Conservation (phyloP, 2,797 vertebrate species). For the Arrhamphus sclerolepis region DNA sequence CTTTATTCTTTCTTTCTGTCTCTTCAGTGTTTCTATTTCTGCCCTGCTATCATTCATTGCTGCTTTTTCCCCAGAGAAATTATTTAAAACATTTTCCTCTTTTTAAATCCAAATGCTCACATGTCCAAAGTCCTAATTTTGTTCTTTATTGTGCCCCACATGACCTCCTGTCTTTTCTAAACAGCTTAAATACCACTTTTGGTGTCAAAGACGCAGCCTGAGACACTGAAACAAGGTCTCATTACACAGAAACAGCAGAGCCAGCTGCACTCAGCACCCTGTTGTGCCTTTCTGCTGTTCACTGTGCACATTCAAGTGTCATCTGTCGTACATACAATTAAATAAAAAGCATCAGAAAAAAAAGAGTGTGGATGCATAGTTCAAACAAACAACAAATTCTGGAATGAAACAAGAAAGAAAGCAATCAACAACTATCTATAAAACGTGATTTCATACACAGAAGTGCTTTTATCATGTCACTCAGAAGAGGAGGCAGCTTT, state of each 20-base stretch:
- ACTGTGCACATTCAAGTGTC: not conserved
- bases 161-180: constrained; percentile 33
- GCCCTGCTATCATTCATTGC: not conserved
- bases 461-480: too few species aligned
- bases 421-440: too few species aligned
- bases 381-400: too few species aligned
- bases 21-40: not conserved
- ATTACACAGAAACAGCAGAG: constrained; percentile 65
- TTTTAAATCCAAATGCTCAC: not conserved
- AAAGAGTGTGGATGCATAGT: too few species aligned
- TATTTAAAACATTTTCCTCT: not conserved
- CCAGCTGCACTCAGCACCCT: constrained; percentile 59
- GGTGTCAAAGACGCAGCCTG: constrained; percentile 70
- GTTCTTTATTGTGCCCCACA: constrained; percentile 23
- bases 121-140: constrained; percentile 2
- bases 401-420: too few species aligned
- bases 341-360: too few species aligned
- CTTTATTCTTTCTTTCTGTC: not conserved
- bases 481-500: too few species aligned
- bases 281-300: too few species aligned
- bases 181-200: constrained; percentile 70
- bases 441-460: too few species aligned
- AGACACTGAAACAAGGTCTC: constrained; percentile 54
- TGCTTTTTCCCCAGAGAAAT: not conserved
- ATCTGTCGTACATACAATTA: not conserved